These are phyloP conservation scores for Pterostichus niger DNA, from an alignment of 2,888 invertebrate species.

Conservation along the genomic window DNA sequence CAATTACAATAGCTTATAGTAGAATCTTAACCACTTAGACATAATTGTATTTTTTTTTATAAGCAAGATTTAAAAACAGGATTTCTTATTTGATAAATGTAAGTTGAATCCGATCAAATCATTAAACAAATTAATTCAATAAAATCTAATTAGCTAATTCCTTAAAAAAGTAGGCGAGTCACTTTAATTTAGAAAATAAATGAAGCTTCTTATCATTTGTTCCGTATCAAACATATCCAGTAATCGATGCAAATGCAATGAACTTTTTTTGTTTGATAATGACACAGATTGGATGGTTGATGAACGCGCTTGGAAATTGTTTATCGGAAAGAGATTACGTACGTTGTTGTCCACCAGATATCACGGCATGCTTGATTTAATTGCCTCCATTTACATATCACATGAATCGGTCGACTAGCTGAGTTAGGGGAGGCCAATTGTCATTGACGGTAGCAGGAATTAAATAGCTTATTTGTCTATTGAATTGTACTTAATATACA, in stretches of 20 bases:
- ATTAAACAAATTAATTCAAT: too few relatives aligned
- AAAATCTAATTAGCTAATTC: too few relatives aligned
- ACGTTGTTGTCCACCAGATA: slow-evolving; percentile 15
- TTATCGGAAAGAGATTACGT: slow-evolving; percentile 28
- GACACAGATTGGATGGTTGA: slow-evolving; percentile 1
- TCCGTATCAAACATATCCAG: neutral
- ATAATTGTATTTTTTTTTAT: too few relatives aligned
- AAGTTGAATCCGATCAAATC: too few relatives aligned
- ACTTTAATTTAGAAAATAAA: too few relatives aligned
- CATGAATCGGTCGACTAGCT: neutral
- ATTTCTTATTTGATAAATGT: too few relatives aligned
- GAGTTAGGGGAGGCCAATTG: neutral
- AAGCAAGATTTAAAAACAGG: too few relatives aligned
- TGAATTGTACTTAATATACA: neutral
- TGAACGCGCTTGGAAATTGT: neutral
- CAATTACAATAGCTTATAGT: too few relatives aligned
- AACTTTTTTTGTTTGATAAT: slow-evolving; percentile 12
- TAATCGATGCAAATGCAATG: neutral
- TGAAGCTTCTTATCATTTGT: too few relatives aligned
- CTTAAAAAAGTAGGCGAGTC: too few relatives aligned
- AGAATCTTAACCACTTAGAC: too few relatives aligned
- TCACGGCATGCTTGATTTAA: neutral
- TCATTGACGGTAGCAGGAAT: neutral
- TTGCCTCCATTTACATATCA: slow-evolving; percentile 21
- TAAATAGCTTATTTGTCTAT: neutral